Evolutionary conservation across 2,888 invertebrate genomes (phyloP), one percentile per base, ranked within the genome.

Genomic region (Chelonus formosanus): DNA sequence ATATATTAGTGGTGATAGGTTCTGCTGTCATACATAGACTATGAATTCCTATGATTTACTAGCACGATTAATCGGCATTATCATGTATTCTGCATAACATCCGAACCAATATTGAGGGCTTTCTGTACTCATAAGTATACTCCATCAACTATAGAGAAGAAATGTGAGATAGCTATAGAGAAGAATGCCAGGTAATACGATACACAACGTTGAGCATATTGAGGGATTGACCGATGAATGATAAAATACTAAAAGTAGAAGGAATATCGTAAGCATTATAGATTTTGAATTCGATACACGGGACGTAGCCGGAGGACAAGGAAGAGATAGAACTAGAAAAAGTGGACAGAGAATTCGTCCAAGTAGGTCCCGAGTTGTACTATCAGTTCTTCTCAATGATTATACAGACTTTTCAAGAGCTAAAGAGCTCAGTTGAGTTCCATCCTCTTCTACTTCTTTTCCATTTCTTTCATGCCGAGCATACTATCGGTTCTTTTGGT

Each of bases 251-350:
- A 10, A 52, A 60, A 60, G 50, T 43, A 43, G 40, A 40, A 48
- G 48, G 53, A 55, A 60, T 56, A 65, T 65, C 55, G 48, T 55
- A 61, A 20, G 55, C 60, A 65, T 65, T 65, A 65, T 60, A 65
- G 65, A 65, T 65, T 60, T 60, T 55, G 65, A 45, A 55, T 60
- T 65, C 48, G 65, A 65, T 65, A 65, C 43, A 53, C 20, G 34
- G 34, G 36, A 53, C 60, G 55, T 36, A 10, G 60, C 65, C 60
- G 10, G 55, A 55, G 57, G 54, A 53, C 55, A 48, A 56, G 55
- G 50, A 65, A 65, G 65, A 52, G 50, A 60, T 50, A 31, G 48
- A 48, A 48, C 31, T 36, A 60, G 60, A 47, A 48, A 20, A 58
- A 35, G 48, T 40, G 48, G 50, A 65, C 55, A 48, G 45, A 55